These are phyloP conservation scores for Caenorhabditis inopinata DNA, from an alignment of 1,140 invertebrate genomes.

Conservation along the genomic window DNA sequence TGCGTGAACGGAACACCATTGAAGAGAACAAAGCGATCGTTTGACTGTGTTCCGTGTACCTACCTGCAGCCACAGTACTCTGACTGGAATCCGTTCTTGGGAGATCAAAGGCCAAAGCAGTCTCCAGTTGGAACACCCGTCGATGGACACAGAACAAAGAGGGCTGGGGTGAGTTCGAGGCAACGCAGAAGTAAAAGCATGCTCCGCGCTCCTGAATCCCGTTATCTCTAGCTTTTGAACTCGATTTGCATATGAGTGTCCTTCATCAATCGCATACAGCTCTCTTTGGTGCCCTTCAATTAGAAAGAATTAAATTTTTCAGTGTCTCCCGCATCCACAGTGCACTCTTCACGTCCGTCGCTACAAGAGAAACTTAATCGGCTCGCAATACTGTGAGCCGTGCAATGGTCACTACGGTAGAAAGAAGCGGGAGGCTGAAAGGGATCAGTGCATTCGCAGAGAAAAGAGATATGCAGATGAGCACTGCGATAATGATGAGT, in stretches of 20 bases:
- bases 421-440: constrained; percentile 51
- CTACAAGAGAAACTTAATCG: constrained; percentile 48
- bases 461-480: constrained; percentile 41
- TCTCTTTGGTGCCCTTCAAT: no score
- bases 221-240: no score
- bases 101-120: constrained; percentile 24
- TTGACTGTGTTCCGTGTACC: constrained; percentile 46
- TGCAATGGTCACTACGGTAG: constrained; percentile 47
- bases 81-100: constrained; percentile 16
- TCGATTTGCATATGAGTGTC: no score
- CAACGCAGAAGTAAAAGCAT: background rate
- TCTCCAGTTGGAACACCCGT: constrained; percentile 41
- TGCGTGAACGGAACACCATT: constrained; percentile 48
- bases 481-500: constrained; percentile 45
- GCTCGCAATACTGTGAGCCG: constrained; percentile 54
- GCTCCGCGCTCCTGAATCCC: no score
- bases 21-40: constrained; percentile 30
- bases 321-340: constrained; percentile 52
- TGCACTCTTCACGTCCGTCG: constrained; percentile 40
- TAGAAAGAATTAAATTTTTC: background rate
- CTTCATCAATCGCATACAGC: no score
- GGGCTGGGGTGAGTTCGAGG: constrained; percentile 40
- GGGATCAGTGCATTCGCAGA: constrained; percentile 34
- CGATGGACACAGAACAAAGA: constrained; percentile 40
- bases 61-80: constrained; percentile 49